phyloP scores from a whole-genome alignment of 2,888 invertebrate genomes.

The Hemaris fuciformis region DNA sequence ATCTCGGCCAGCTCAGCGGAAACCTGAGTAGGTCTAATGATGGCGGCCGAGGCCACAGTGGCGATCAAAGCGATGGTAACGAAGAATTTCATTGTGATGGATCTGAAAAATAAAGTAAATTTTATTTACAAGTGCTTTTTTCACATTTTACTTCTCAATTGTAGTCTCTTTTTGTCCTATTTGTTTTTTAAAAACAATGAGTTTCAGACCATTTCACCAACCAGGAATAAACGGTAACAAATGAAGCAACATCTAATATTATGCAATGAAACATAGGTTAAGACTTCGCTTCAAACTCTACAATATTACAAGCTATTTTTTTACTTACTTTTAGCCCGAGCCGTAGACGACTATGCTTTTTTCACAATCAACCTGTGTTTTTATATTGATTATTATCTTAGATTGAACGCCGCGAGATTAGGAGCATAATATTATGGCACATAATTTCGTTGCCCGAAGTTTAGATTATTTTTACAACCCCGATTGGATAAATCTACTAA shows the following conservation, averaged over 20 bases:
- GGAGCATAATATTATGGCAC: background rate
- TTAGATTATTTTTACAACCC: background rate
- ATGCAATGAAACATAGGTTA: background rate
- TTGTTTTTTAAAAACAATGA: no score
- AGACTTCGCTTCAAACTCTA: background rate
- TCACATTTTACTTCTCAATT: no score
- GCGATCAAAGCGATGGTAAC: constrained; percentile 34
- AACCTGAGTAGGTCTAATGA: constrained; percentile 22
- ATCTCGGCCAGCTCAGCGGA: constrained; percentile 34
- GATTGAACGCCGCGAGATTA: constrained; percentile 1
- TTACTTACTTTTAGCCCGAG: constrained; percentile 34
- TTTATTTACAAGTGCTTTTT: constrained; percentile 52
- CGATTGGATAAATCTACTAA: background rate
- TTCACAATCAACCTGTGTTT: constrained; percentile 19
- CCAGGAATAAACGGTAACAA: no score
- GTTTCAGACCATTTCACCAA: no score
- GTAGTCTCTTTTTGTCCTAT: no score
- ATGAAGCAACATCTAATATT: no score
- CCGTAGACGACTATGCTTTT: constrained; percentile 35
- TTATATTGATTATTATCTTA: constrained; percentile 36
- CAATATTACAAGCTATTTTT: background rate
- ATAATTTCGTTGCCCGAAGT: background rate
- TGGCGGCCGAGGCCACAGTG: constrained; percentile 17
- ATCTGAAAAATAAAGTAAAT: constrained; percentile 28
- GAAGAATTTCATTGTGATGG: constrained; percentile 20